A percentile compares a stretch with the other conserved stretches of the same genome.
Evolutionary conservation across 1,140 invertebrate genomes (phyloP).

Genomic region (Schlechtendalia chinensis): DNA sequence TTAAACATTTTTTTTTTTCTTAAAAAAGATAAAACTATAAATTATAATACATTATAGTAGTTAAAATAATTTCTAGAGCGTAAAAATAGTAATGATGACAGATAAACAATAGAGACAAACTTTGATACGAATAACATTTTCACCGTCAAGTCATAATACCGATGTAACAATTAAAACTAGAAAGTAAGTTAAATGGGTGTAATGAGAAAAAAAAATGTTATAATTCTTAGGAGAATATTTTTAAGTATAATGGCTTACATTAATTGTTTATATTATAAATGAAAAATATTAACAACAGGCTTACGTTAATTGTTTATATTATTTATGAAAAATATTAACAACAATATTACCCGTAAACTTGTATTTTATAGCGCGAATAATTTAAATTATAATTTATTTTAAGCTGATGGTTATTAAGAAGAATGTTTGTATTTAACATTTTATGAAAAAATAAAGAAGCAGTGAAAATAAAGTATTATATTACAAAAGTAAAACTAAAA

Average conservation of each 20-base stretch:
- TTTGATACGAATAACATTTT: slow-evolving; percentile 5
- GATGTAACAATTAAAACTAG: slow-evolving; percentile 18
- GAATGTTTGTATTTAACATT: no score
- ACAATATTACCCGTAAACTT: no score
- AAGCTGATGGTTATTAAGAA: no score
- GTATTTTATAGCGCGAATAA: no score
- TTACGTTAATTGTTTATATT: no score
- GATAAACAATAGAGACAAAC: slow-evolving; percentile 19
- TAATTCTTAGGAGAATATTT: background rate
- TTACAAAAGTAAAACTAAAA: no score
- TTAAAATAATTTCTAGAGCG: slow-evolving; percentile 37
- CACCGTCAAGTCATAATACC: background rate
- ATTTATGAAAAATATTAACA: no score
- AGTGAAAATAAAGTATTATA: no score
- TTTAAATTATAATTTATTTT: no score
- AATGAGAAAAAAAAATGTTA: background rate
- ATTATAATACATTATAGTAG: slow-evolving; percentile 1
- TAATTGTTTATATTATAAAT: no score
- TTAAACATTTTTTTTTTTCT: background rate
- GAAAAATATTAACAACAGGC: no score
- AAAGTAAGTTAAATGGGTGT: slow-evolving; percentile 10
- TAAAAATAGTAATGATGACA: slow-evolving; percentile 29
- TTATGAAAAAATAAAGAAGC: no score
- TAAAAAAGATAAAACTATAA: background rate
- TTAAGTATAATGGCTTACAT: background rate